Evolutionary conservation across 2,888 invertebrate genomes (phyloP).

Genomic region (Heliconius sara): DNA sequence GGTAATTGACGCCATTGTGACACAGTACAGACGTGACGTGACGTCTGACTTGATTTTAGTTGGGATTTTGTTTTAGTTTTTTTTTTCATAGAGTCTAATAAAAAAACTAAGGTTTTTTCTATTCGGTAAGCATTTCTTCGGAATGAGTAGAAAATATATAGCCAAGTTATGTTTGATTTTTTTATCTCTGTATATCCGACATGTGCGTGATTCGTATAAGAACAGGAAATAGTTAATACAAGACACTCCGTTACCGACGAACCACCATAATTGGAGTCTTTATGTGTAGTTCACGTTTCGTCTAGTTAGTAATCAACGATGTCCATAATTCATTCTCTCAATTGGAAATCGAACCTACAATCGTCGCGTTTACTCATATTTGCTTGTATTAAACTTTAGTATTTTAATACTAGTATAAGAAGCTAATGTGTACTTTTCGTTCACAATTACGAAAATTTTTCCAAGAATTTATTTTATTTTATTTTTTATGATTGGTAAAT

Average conservation of each 20-base stretch:
- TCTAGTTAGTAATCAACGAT: too few species aligned
- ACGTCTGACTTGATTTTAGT: background rate
- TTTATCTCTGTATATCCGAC: background rate
- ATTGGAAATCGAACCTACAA: too few species aligned
- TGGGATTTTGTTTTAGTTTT: too few species aligned
- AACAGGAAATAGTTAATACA: too few species aligned
- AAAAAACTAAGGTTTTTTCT: background rate
- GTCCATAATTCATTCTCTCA: too few species aligned
- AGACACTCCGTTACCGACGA: too few species aligned
- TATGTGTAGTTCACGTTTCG: too few species aligned
- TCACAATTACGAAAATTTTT: background rate
- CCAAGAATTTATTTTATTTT: background rate
- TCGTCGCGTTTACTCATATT: background rate
- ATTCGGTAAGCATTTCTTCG: background rate
- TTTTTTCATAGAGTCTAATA: too few species aligned
- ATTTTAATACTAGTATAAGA: too few species aligned
- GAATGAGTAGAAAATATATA: background rate
- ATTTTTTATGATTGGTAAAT: background rate
- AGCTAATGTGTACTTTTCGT: background rate
- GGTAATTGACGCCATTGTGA: background rate
- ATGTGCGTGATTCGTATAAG: background rate
- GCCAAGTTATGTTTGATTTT: background rate
- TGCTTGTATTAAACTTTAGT: background rate
- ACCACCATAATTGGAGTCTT: too few species aligned
- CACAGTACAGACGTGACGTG: background rate